Base-by-base conservation (phyloP, 2,797 vertebrate species). In the Ptychadena robeensis region DNA sequence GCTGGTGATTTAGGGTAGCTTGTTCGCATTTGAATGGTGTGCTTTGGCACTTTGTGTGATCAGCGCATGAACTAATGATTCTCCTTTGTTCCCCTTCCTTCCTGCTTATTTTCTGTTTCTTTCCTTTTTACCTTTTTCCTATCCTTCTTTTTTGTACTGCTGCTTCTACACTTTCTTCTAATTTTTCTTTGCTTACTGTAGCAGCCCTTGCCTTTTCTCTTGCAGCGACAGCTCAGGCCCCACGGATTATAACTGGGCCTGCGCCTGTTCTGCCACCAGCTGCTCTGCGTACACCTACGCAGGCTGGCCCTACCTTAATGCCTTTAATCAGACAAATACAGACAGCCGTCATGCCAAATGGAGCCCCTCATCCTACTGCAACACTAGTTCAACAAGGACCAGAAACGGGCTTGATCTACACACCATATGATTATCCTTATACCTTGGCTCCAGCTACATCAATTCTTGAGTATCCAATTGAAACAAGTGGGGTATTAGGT, bases 301-400 rank as follows among this genome's bases (percentile, higher is more conserved):
- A 96, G 66, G 91, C 96, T 87, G 95, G 95, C 87, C 97, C 96
- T 87, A 97, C 97, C 92, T 91, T 99, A 94, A 99, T 99, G 98
- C 98, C 97, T 90, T 95, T 99, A 95, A 96, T 99, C 90, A 96
- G 98, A 93, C 98, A 98, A 93, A 99, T 99, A 93, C 98, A 99
- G 94, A 98, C 96, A 91, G 94, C 94, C 85, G 76, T 79, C 85
- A 94, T 99, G 94, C 97, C 94, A 81, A 96, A 97, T 85, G 97
- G 89, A 91, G 95, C 95, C 86, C 97, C 95, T 85, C 98, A 99
- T 90, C 95, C 95, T n/a, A 79, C 75, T 73, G 82, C 82, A 65
- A 92, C 97, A 70, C 93, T 99, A 91, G 87, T 99, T 87, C 95
- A 95, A 88, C 97, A 96, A 86, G 95, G 93, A 86, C 96, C 96